Conservation (phyloP, 2,797 vertebrate species). For the Margarornis squamiger region DNA sequence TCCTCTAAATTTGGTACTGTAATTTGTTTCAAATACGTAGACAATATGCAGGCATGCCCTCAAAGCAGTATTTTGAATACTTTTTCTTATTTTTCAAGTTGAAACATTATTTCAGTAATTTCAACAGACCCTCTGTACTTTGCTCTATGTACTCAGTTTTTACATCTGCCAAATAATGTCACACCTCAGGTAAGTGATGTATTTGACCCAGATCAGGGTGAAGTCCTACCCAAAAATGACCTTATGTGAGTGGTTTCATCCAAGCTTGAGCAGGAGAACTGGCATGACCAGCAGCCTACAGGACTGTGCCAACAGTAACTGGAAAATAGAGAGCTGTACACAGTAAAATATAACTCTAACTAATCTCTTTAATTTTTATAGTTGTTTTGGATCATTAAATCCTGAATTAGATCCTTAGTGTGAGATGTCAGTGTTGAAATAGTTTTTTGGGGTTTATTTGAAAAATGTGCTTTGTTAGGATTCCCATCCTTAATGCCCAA, state of each 20-base stretch:
- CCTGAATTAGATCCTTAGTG: neutral
- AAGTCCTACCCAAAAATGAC: neutral
- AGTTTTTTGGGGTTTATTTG: neutral
- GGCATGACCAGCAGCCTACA: neutral
- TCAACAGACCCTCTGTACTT: conserved; percentile 26
- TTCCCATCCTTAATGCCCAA: neutral
- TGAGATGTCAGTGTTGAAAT: neutral
- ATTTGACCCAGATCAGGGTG: neutral
- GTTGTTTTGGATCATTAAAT: neutral
- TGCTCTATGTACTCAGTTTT: neutral
- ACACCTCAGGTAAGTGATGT: neutral
- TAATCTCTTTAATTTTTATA: neutral
- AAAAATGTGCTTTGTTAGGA: neutral
- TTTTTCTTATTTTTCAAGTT: neutral
- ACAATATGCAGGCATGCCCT: neutral
- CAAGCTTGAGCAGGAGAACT: neutral
- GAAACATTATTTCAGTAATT: neutral
- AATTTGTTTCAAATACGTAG: neutral
- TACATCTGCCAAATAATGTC: neutral
- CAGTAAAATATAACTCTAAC: neutral
- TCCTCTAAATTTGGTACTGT: neutral
- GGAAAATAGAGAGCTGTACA: neutral
- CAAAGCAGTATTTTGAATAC: neutral
- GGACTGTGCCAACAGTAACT: neutral
- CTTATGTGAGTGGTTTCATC: neutral